Evolutionary conservation across 1,140 invertebrate genomes (phyloP).

Genomic region (Sitodiplosis mosellana): DNA sequence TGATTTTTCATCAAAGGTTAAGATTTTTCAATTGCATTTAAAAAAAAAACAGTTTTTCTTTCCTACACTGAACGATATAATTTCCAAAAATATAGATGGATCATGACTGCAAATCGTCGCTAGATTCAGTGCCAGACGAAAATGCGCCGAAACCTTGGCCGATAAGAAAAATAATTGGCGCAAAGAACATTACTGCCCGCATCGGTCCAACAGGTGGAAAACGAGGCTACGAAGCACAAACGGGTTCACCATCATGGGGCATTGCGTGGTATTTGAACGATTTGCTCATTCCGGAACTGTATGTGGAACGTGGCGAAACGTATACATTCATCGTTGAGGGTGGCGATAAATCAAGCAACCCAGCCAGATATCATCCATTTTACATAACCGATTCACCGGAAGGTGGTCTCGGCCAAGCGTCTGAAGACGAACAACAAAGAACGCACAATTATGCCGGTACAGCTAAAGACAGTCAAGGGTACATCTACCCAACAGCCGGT

Average conservation of each 20-base stretch:
- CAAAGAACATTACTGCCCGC: constrained; percentile 44
- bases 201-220: constrained; percentile 71
- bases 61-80: not conserved
- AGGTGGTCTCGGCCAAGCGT: constrained; percentile 66
- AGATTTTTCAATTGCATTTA: no score
- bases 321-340: constrained; percentile 78
- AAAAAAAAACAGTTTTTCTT: no score
- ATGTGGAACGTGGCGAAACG: constrained; percentile 69
- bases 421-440: constrained; percentile 39
- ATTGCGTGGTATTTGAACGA: constrained; percentile 92
- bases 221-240: constrained; percentile 61
- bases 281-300: constrained; percentile 71
- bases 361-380: constrained; percentile 73
- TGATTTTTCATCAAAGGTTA: constrained; percentile 40
- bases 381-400: constrained; percentile 77
- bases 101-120: constrained; percentile 19
- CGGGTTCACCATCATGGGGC: constrained; percentile 67
- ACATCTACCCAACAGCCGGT: constrained; percentile 62
- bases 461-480: constrained; percentile 48
- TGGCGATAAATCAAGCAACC: constrained; percentile 46
- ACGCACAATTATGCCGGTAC: constrained; percentile 68
- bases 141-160: constrained; percentile 44
- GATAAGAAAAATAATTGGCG: constrained; percentile 34
- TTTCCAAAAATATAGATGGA: constrained; percentile 14
- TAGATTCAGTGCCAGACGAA: constrained; percentile 29